phyloP scores from a whole-genome alignment of 2,797 vertebrate species.

The Apogon hyalosoma region DNA sequence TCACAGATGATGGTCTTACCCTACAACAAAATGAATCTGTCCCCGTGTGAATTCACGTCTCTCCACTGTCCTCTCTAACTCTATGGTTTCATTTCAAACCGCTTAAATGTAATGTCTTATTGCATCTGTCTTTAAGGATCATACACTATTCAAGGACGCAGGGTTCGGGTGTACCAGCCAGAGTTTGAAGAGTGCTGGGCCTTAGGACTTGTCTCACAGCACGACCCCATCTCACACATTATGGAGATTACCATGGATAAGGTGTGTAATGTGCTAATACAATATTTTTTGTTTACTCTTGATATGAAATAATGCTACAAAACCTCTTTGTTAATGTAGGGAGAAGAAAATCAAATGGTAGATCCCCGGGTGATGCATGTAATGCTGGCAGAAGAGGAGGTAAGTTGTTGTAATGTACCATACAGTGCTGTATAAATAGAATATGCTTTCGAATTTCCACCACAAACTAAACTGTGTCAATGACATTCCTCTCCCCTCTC shows the following conservation, averaged over 20 bases:
- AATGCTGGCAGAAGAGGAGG: constrained; percentile 93
- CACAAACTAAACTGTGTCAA: not conserved
- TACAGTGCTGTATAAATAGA: not conserved
- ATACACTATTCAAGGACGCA: constrained; percentile 94
- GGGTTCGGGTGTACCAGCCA: constrained; percentile 95
- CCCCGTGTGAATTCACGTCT: not conserved
- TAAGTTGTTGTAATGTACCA: constrained; percentile 58
- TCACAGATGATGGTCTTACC: not conserved
- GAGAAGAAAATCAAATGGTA: constrained; percentile 91
- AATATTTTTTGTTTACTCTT: not conserved
- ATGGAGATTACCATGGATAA: constrained; percentile 96
- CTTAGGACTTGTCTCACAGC: constrained; percentile 91
- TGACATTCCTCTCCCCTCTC: not conserved
- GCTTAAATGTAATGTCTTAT: constrained; percentile 1
- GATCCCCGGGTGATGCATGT: constrained; percentile 97
- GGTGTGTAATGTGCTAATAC: constrained; percentile 75
- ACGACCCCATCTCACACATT: constrained; percentile 93
- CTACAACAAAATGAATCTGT: not conserved
- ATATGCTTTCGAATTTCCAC: not conserved
- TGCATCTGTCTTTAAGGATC: constrained; percentile 83
- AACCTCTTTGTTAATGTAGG: constrained; percentile 76
- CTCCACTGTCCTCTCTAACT: not conserved
- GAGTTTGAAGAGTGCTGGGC: constrained; percentile 94
- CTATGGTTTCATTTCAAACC: not conserved
- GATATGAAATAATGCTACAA: constrained; percentile 8